phyloP scores from a whole-genome alignment of 1,140 invertebrate species.

The Ceratosolen solmsi region DNA sequence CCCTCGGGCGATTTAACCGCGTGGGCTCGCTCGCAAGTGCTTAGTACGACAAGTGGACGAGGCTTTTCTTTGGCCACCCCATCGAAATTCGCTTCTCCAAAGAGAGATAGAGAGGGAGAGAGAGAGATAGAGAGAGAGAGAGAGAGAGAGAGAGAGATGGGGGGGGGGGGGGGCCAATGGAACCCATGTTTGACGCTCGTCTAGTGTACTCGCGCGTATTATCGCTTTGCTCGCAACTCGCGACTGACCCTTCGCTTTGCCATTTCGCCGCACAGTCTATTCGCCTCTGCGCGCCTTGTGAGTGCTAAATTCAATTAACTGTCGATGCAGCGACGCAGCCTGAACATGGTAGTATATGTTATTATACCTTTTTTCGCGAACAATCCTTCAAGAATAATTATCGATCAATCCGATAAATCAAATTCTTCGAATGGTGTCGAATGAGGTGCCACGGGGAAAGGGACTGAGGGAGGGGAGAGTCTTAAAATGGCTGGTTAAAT shows the following conservation, averaged over 20 bases:
- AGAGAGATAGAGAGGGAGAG: background rate
- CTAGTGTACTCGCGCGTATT: background rate
- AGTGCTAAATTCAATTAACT: background rate
- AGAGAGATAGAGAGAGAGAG: constrained; percentile 8
- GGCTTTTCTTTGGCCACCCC: background rate
- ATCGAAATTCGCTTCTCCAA: background rate
- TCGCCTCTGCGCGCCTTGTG: background rate
- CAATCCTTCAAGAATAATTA: background rate
- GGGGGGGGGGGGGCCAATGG: no score
- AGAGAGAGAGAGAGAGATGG: constrained; percentile 10
- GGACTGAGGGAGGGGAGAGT: no score
- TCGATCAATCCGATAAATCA: background rate
- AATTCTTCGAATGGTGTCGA: background rate
- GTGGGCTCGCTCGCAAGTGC: no score
- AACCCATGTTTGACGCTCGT: background rate
- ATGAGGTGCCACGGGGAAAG: no score
- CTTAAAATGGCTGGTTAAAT: no score
- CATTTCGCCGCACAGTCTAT: background rate
- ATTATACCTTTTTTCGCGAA: background rate
- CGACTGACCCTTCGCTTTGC: background rate
- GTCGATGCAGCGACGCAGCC: background rate
- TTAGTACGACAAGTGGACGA: background rate
- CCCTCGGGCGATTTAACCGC: background rate
- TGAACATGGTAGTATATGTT: background rate
- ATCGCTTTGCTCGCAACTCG: background rate